Evolutionary conservation across 2,797 vertebrate genomes (phyloP).

Genomic region (Xiphophorus birchmanni): DNA sequence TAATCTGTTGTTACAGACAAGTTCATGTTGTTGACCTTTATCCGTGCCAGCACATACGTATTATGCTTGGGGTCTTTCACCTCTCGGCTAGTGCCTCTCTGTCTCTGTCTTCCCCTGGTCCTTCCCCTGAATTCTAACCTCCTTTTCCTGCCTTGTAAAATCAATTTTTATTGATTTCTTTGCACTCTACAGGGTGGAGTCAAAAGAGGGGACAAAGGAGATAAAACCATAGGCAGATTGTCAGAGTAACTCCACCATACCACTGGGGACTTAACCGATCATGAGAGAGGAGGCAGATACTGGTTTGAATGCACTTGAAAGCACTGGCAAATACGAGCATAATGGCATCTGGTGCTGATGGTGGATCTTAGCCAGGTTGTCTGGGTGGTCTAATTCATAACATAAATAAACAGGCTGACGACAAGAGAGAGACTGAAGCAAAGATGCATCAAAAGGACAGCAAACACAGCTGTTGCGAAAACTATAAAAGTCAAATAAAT

Average conservation of each 20-base stretch:
- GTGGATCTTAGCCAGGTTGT: conserved; percentile 19
- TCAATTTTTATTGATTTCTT: conserved; percentile 82
- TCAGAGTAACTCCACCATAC: conserved; percentile 71
- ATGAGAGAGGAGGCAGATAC: conserved; percentile 44
- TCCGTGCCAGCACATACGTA: conserved; percentile 69
- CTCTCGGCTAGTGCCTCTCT: conserved; percentile 51
- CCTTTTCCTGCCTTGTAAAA: conserved; percentile 72
- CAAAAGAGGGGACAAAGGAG: conserved; percentile 78
- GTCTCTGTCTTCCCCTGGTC: conserved; percentile 64
- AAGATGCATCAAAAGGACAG: background rate
- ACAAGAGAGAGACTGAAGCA: background rate
- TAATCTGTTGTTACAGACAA: conserved; percentile 69
- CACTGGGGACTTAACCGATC: conserved; percentile 56
- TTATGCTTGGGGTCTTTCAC: conserved; percentile 62
- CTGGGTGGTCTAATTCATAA: conserved; percentile 19
- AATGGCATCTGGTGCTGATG: conserved; percentile 41
- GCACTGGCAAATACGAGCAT: conserved; percentile 27
- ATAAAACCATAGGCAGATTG: conserved; percentile 79
- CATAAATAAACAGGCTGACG: conserved; percentile 1
- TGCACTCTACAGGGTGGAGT: conserved; percentile 74
- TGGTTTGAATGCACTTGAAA: conserved; percentile 41
- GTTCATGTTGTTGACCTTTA: conserved; percentile 80
- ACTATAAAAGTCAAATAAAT: background rate
- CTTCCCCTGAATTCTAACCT: conserved; percentile 78
- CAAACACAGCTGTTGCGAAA: background rate